Conservation (phyloP, 2,797 vertebrate species). For the Aselliscus stoliczkanus region DNA sequence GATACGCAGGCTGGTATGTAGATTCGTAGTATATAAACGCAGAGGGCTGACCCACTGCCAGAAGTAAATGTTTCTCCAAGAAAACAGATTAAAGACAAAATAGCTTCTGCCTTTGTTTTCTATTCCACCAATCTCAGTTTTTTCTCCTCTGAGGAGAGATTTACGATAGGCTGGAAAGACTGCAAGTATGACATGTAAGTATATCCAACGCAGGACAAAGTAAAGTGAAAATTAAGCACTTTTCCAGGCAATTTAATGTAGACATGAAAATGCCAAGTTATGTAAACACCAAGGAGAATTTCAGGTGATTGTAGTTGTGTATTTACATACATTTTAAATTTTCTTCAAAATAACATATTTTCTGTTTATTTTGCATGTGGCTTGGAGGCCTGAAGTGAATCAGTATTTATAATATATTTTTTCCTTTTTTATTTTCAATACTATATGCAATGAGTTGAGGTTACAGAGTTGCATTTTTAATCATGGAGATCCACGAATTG, state of each 20-base stretch:
- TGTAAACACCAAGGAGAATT: slow-evolving; percentile 13
- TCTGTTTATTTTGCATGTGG: slow-evolving; percentile 40
- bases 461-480: slow-evolving; percentile 27
- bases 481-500: not conserved
- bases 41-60: not conserved
- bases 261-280: not conserved
- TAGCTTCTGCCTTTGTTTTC: not conserved
- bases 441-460: not conserved
- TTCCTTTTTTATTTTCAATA: slow-evolving; percentile 1
- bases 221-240: slow-evolving; percentile 26
- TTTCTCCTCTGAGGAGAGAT: not conserved
- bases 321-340: slow-evolving; percentile 35
- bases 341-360: slow-evolving; percentile 20
- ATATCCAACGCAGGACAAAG: not conserved
- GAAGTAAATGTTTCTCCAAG: not conserved
- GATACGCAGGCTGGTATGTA: not conserved
- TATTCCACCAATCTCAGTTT: not conserved
- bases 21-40: not conserved
- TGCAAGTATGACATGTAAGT: not conserved
- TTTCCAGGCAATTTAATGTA: slow-evolving; percentile 45
- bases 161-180: not conserved
- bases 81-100: not conserved
- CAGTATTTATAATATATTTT: not conserved
- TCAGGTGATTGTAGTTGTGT: not conserved
- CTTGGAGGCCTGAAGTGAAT: not conserved